Evolutionary conservation across 2,113 vertebrate genomes (phyloP).

Genomic region (Ameiurus melas): DNA sequence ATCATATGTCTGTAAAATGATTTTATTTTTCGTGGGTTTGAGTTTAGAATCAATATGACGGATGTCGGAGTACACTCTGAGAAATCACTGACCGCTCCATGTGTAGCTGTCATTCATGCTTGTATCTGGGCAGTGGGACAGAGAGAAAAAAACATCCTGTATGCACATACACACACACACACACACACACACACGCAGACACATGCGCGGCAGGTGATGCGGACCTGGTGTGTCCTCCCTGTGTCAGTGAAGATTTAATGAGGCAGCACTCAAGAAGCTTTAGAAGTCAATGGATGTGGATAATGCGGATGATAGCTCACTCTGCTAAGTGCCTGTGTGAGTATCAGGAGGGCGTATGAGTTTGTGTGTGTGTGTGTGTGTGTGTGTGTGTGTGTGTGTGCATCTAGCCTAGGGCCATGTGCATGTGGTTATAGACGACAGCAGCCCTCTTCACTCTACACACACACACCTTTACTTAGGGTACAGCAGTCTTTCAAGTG

Average conservation of each 20-base stretch:
- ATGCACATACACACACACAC: not conserved
- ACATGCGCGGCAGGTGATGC: constrained; percentile 34
- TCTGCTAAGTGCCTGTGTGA: constrained; percentile 54
- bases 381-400: not conserved
- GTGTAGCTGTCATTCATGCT: constrained; percentile 5
- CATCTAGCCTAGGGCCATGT: constrained; percentile 41
- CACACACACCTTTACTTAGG: constrained; percentile 10
- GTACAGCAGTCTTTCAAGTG: constrained; percentile 37
- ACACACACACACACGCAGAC: not conserved
- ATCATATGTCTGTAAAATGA: not conserved
- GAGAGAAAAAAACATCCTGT: not conserved
- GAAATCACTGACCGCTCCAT: constrained; percentile 8
- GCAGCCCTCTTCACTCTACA: constrained; percentile 15
- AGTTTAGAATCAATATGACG: not conserved
- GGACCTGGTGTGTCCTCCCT: constrained; percentile 65
- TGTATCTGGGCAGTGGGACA: not conserved
- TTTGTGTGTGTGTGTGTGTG: not conserved
- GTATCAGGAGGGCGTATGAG: constrained; percentile 42
- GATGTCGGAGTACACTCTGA: not conserved
- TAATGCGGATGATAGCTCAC: constrained; percentile 67
- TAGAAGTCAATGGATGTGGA: constrained; percentile 75
- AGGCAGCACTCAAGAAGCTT: constrained; percentile 73
- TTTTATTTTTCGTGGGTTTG: not conserved
- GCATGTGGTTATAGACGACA: constrained; percentile 16
- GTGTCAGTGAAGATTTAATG: constrained; percentile 76